Percentiles rank a stretch among this genome's conserved stretches.
Conservation (phyloP, 2,113 vertebrate species). For the Hepsetus odoe region DNA sequence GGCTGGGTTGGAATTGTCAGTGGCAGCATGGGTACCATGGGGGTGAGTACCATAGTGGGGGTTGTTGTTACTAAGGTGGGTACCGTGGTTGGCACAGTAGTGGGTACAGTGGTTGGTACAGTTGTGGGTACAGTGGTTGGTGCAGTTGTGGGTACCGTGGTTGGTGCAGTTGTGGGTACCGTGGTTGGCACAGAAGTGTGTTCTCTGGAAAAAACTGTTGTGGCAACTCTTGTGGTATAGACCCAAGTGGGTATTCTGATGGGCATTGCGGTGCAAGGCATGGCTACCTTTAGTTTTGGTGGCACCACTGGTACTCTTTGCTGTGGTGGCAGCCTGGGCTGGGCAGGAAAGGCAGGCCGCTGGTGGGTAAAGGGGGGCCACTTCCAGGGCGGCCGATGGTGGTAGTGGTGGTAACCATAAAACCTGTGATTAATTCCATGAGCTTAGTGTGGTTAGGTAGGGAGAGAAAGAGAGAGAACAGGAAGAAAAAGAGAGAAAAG, state of each 20-base stretch:
- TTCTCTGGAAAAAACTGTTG: not conserved
- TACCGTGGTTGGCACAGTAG: not conserved
- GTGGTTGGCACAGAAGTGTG: not conserved
- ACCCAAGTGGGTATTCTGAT: not conserved
- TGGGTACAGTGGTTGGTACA: not conserved
- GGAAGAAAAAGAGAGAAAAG: not conserved
- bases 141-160: not conserved
- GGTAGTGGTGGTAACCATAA: constrained; percentile 60
- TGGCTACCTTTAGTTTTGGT: constrained; percentile 17
- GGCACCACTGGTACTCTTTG: constrained; percentile 20
- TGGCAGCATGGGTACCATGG: constrained; percentile 17
- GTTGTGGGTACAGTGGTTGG: not conserved
- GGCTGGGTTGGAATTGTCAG: constrained; percentile 27
- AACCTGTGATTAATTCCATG: constrained; percentile 63
- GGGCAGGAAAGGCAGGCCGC: constrained; percentile 47
- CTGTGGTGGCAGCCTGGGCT: constrained; percentile 27
- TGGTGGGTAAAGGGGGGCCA: constrained; percentile 53
- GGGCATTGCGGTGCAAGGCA: constrained; percentile 26
- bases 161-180: not conserved
- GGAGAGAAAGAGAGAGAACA: constrained; percentile 30
- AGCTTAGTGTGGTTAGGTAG: constrained; percentile 61
- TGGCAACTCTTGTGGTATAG: not conserved
- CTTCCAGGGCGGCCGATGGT: constrained; percentile 51
- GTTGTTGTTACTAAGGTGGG: not conserved
- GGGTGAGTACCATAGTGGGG: not conserved